These are phyloP conservation scores for Lumbricus terrestris DNA, from an alignment of 2,888 invertebrate genomes.

Conservation along the genomic window DNA sequence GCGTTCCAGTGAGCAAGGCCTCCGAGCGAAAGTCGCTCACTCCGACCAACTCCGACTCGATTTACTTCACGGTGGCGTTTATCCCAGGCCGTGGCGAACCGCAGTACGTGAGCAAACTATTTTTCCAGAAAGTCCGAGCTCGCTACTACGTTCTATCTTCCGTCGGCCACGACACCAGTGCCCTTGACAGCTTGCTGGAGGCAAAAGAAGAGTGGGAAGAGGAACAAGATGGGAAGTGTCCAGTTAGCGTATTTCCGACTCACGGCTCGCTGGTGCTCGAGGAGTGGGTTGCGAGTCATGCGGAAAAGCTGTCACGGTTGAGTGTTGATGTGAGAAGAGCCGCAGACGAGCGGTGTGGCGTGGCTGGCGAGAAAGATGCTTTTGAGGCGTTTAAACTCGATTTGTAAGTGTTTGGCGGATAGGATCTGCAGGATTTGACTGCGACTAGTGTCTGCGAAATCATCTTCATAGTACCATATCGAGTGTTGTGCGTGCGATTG, in stretches of 20 bases:
- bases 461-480: neutral
- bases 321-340: constrained; percentile 94
- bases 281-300: constrained; percentile 94
- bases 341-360: constrained; percentile 72
- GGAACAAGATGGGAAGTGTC: constrained; percentile 68
- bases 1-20: neutral
- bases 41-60: constrained; percentile 44
- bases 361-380: neutral
- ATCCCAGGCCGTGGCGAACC: constrained; percentile 94
- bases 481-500: neutral
- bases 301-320: constrained; percentile 78
- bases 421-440: neutral
- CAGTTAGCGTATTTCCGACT: constrained; percentile 95
- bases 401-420: neutral
- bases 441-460: neutral
- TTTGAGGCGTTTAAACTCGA: neutral
- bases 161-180: constrained; percentile 87
- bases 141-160: constrained; percentile 95
- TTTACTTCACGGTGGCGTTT: constrained; percentile 88
- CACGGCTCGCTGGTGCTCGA: constrained; percentile 94
- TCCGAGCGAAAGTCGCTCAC: neutral
- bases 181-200: constrained; percentile 87
- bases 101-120: constrained; percentile 86
- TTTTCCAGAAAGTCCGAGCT: constrained; percentile 88
- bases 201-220: constrained; percentile 96